Percentiles rank a stretch among this genome's conserved stretches.
Conservation (phyloP, 2,797 vertebrate species). For the Jordanella pulchra region DNA sequence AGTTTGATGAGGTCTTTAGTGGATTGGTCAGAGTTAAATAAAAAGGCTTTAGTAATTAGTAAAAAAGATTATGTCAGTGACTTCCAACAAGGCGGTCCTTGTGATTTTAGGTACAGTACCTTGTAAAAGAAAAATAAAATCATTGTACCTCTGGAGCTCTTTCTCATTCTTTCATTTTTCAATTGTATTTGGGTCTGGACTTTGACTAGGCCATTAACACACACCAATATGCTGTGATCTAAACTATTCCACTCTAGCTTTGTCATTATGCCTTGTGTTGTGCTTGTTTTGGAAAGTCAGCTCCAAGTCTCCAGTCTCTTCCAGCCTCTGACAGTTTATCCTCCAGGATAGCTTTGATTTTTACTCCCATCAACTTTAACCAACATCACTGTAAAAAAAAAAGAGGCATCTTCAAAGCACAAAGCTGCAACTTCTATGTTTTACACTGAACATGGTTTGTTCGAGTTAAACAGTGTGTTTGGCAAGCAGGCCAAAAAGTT, state of each 20-base stretch:
- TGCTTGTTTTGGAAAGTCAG: too few relatives aligned
- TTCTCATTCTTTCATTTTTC: not conserved
- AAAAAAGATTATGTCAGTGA: constrained; percentile 43
- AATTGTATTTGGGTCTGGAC: not conserved
- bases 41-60: constrained; percentile 53
- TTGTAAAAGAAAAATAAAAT: constrained; percentile 1
- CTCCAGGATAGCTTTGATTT: not conserved
- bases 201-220: not conserved
- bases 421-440: not conserved
- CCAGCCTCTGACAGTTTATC: too few relatives aligned
- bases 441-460: not conserved
- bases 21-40: constrained; percentile 56
- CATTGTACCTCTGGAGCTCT: not conserved
- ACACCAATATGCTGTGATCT: not conserved
- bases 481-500: too few relatives aligned
- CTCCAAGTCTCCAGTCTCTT: too few relatives aligned
- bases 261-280: not conserved
- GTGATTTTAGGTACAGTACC: not conserved
- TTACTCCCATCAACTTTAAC: not conserved
- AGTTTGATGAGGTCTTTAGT: constrained; percentile 47
- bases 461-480: not conserved
- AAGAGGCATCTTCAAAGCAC: not conserved
- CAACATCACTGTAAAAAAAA: not conserved
- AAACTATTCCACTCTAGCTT: not conserved
- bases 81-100: constrained; percentile 12